phyloP scores from a whole-genome alignment of 1,140 invertebrate species.

The Philopotamus ludificatus region DNA sequence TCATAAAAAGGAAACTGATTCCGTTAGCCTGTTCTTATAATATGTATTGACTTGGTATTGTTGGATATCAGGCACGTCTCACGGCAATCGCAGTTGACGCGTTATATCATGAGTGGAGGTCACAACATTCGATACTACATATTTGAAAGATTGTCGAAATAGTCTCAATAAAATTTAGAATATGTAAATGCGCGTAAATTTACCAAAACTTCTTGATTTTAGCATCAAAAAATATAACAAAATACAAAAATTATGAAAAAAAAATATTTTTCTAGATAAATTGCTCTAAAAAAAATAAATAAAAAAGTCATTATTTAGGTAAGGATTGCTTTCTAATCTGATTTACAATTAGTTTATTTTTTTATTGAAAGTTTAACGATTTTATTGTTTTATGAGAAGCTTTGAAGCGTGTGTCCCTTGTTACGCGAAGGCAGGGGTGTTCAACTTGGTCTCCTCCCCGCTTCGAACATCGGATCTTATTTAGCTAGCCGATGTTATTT shows the following conservation, averaged over 20 bases:
- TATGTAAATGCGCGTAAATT: neutral
- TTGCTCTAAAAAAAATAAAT: no score
- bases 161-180: neutral
- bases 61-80: slow-evolving; percentile 32
- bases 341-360: no score
- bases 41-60: slow-evolving; percentile 24
- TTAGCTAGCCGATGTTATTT: slow-evolving; percentile 33
- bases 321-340: no score
- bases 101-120: slow-evolving; percentile 24
- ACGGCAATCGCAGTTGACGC: slow-evolving; percentile 25
- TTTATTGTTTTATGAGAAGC: no score
- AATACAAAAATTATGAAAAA: no score
- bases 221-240: no score
- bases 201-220: no score
- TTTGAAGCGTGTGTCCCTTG: neutral
- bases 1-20: slow-evolving; percentile 23
- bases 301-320: no score
- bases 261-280: no score
- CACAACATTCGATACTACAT: no score
- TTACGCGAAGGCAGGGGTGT: neutral
- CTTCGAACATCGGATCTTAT: slow-evolving; percentile 22
- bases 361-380: no score
- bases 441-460: neutral
- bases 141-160: no score
- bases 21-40: slow-evolving; percentile 11